Evolutionary conservation across 2,888 invertebrate species (phyloP).

Genomic region (Andricus quercusramuli): DNA sequence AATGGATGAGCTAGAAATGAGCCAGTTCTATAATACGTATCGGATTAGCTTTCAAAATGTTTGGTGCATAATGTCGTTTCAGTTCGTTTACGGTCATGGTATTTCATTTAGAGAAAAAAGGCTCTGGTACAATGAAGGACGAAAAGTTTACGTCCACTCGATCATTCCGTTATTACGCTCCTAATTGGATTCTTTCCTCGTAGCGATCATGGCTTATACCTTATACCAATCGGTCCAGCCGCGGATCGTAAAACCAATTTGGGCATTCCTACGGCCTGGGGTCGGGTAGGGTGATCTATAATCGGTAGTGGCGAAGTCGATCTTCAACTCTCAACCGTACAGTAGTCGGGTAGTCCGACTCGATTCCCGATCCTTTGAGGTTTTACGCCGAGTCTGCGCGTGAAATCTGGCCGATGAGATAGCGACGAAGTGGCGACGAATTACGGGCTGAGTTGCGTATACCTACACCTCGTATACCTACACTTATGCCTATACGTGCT

Average conservation of each 20-base stretch:
- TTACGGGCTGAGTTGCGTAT: conserved; percentile 18
- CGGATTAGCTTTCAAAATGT: not conserved
- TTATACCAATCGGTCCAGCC: conserved; percentile 59
- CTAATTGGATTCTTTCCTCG: conserved; percentile 75
- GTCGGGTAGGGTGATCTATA: conserved; percentile 54
- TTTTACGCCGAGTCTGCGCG: conserved; percentile 48
- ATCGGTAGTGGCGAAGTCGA: conserved; percentile 55
- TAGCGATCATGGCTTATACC: conserved; percentile 67
- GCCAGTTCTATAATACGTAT: not conserved
- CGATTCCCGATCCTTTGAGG: conserved; percentile 50
- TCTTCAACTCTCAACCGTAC: conserved; percentile 60
- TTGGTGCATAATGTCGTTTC: not conserved
- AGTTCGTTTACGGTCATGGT: conserved; percentile 18
- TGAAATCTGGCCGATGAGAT: conserved; percentile 45
- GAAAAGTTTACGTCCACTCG: conserved; percentile 54
- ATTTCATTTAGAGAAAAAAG: conserved; percentile 19
- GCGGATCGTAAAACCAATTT: conserved; percentile 70
- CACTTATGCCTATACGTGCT: conserved; percentile 5
- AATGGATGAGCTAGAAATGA: not conserved
- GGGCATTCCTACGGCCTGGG: conserved; percentile 64
- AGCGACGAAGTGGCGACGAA: conserved; percentile 27
- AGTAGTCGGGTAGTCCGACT: conserved; percentile 49
- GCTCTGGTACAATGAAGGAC: conserved; percentile 43
- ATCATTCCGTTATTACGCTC: conserved; percentile 73
- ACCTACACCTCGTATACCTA: not conserved